Evolutionary conservation across 2,113 vertebrate genomes (phyloP).

Genomic region (Centropus unirufus): DNA sequence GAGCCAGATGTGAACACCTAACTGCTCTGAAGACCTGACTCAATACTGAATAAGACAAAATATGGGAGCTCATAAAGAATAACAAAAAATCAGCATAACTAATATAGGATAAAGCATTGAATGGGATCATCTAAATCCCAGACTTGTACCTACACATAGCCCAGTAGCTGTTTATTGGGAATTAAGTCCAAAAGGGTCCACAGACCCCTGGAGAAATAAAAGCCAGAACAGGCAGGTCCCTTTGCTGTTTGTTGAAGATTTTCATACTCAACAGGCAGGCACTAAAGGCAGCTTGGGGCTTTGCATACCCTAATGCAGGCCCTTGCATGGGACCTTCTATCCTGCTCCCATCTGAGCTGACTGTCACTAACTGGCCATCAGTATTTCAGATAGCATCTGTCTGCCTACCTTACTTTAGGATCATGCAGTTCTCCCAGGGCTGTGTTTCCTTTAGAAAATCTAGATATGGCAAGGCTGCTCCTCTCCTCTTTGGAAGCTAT

Average conservation of each 20-base stretch:
- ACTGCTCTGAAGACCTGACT: background rate
- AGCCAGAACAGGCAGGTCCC: background rate
- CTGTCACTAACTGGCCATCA: background rate
- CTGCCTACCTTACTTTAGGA: background rate
- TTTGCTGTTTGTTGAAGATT: background rate
- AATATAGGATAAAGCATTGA: background rate
- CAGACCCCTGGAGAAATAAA: background rate
- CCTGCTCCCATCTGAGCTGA: background rate
- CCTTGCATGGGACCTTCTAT: fast-evolving
- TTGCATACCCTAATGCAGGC: background rate
- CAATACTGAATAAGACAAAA: background rate
- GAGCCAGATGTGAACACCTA: background rate
- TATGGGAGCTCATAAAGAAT: background rate
- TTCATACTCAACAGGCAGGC: background rate
- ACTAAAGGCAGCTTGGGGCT: background rate
- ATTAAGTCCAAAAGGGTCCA: background rate
- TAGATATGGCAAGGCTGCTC: background rate
- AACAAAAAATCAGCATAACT: background rate
- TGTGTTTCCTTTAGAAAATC: background rate
- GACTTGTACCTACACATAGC: background rate
- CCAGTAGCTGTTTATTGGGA: background rate
- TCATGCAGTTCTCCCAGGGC: background rate
- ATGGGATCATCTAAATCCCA: background rate
- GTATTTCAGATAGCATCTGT: background rate
- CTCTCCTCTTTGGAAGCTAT: background rate